phyloP scores from a whole-genome alignment of 2,113 vertebrate genomes.

The Cyanoliseus patagonus region DNA sequence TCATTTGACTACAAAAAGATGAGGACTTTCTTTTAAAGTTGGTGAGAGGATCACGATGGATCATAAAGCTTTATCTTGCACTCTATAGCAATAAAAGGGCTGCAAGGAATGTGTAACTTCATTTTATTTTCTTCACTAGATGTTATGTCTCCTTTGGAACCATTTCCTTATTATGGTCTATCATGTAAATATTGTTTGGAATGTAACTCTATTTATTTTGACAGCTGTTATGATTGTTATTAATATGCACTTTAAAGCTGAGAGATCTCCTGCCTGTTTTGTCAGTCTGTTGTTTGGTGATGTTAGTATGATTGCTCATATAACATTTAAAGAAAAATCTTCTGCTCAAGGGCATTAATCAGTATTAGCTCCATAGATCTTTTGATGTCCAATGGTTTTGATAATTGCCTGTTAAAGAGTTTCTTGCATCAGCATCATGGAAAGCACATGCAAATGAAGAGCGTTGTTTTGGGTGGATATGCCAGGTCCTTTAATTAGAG shows the following conservation, averaged over 20 bases:
- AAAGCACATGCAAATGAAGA: neutral
- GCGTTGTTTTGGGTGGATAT: neutral
- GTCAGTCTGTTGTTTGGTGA: neutral
- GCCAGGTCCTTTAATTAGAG: neutral
- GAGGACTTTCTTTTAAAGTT: neutral
- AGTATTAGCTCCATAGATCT: neutral
- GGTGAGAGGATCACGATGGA: neutral
- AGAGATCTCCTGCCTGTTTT: neutral
- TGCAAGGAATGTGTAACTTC: neutral
- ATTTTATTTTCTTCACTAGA: slow-evolving; percentile 5
- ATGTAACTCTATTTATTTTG: neutral
- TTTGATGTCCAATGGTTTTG: neutral
- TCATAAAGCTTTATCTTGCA: neutral
- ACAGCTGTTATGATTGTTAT: neutral
- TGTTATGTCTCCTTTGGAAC: neutral
- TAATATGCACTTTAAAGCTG: neutral
- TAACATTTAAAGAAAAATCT: neutral
- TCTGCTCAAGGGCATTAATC: neutral
- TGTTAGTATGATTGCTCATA: neutral
- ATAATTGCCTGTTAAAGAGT: neutral
- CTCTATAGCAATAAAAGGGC: neutral
- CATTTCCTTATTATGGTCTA: neutral
- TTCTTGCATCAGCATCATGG: neutral
- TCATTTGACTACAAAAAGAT: neutral
- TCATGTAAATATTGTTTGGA: neutral